Conservation (phyloP, 2,113 vertebrate species). For the Indicator maculatus region DNA sequence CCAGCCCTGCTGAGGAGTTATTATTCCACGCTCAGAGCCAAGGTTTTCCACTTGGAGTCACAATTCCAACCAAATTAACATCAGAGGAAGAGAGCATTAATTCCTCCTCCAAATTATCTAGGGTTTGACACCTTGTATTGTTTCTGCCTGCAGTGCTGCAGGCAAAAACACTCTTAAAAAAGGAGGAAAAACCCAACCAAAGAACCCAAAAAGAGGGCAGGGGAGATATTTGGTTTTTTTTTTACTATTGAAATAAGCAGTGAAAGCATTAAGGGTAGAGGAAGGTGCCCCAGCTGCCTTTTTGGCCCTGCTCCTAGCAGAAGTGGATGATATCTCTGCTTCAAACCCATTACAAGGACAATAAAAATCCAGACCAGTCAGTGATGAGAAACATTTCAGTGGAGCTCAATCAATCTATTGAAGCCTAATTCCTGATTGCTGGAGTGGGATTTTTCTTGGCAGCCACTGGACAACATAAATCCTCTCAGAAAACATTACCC, state of each 20-base stretch:
- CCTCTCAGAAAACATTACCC: background rate
- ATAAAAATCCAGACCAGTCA: constrained; percentile 14
- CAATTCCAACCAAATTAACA: constrained; percentile 70
- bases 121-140: constrained; percentile 54
- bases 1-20: constrained; percentile 55
- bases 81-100: constrained; percentile 58
- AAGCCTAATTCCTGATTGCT: constrained; percentile 11
- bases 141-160: constrained; percentile 17
- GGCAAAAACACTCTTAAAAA: background rate
- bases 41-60: constrained; percentile 68
- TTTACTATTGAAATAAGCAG: constrained; percentile 16
- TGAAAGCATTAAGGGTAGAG: constrained; percentile 2
- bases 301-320: constrained; percentile 1
- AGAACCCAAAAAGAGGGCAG: background rate
- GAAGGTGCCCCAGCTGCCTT: background rate
- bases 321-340: constrained; percentile 27
- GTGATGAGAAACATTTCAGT: constrained; percentile 31
- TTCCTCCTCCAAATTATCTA: constrained; percentile 64
- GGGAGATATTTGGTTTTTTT: background rate
- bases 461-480: background rate
- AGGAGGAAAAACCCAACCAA: background rate
- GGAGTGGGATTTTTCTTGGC: constrained; percentile 5
- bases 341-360: constrained; percentile 47
- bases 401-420: background rate
- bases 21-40: constrained; percentile 56